These are phyloP conservation scores for Psilanteris sp. DNA, from an alignment of 1,140 invertebrate species.

Conservation along the genomic window DNA sequence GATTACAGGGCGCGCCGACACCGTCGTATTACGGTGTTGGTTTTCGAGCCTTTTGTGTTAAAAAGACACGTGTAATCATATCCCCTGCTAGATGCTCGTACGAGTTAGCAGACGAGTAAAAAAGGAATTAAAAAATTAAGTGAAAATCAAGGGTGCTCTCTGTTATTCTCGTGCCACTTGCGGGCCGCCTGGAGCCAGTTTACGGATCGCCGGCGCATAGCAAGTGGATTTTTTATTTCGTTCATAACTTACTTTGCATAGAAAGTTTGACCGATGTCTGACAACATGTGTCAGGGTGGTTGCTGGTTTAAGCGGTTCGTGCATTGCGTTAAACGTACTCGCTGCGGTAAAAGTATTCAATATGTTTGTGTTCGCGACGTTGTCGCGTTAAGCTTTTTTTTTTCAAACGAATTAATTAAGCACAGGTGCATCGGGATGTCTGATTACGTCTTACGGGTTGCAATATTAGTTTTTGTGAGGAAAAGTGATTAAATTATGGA, in stretches of 20 bases:
- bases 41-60: slow-evolving; percentile 81
- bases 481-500: too few relatives aligned
- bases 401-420: too few relatives aligned
- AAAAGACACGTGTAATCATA: slow-evolving; percentile 80
- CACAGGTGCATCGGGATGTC: too few relatives aligned
- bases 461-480: too few relatives aligned
- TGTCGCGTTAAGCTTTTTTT: too few relatives aligned
- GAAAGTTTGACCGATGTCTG: slow-evolving; percentile 64
- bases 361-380: too few relatives aligned
- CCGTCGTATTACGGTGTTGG: slow-evolving; percentile 80
- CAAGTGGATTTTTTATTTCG: slow-evolving; percentile 57
- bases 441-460: too few relatives aligned
- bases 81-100: slow-evolving; percentile 58
- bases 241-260: slow-evolving; percentile 69
- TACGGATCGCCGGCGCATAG: slow-evolving; percentile 50
- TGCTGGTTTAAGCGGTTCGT: slow-evolving; percentile 54
- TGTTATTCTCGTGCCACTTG: slow-evolving; percentile 46
- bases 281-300: slow-evolving; percentile 71
- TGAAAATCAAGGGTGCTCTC: slow-evolving; percentile 62
- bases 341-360: slow-evolving; percentile 1
- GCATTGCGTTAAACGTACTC: too few relatives aligned
- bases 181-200: slow-evolving; percentile 39
- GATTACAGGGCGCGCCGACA: slow-evolving; percentile 78
- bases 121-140: slow-evolving; percentile 64
- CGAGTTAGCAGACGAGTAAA: slow-evolving; percentile 44